Base-by-base conservation (phyloP, 2,888 invertebrate species). In the Celastrina argiolus region DNA sequence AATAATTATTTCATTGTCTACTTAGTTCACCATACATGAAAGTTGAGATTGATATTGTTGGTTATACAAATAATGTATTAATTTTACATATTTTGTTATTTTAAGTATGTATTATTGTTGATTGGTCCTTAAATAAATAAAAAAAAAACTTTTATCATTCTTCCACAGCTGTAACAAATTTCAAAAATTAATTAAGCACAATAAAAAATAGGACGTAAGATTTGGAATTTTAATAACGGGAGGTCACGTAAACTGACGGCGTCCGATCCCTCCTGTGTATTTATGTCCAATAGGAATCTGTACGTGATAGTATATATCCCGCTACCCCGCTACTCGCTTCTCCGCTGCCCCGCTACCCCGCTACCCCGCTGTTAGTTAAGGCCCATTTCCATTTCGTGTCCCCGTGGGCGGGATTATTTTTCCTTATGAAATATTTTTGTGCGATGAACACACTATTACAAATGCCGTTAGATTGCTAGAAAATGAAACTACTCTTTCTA, bases 201-300 rank as follows among this genome's bases (percentile, higher is more conserved):
- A 76, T 72, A 74, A 74, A 76, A 76, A 78, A 80, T 81, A 81
- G 81, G 76, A 77, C 78, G 78, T 77, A 79, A 82, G 79, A 76
- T 75, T 76, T 78, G 78, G 84, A 85, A 87, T 88, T 88, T 88
- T 88, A 88, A 88, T 88, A 88, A 86, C 84, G 81, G 74, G 76
- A 74, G 78, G 82, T 84, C 87, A 85, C 87, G 87, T 87, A 87
- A 85, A 86, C 87, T 82, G 85, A 83, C 80, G 78, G 81, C 69
- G 73, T 73, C 45, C 68, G 61, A 59, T 61, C 64, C 64, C 69
- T 74, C 78, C 76, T 79, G 76, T 76, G 74, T 76, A 78, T 77
- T 78, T 76, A 74, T 74, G 69, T 65, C 65, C 68, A 70, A 70
- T 59, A 59, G 34, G 59, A 59, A 59, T 61, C 39, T 61, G 61